Base-by-base conservation (phyloP, 2,888 invertebrate species). In the Erynnis tages region DNA sequence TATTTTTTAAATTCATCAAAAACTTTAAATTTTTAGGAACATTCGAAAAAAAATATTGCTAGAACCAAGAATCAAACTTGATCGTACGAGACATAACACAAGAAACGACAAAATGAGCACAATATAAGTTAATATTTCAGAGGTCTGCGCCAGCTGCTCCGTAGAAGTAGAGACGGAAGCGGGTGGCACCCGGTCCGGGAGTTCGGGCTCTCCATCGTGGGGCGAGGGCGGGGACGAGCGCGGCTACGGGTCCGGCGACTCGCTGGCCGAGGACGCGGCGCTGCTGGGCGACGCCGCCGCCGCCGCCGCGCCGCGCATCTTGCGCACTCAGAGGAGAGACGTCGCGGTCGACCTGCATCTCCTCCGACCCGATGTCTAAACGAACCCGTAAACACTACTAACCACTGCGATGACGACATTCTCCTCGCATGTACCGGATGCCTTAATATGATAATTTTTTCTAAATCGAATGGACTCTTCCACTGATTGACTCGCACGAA, bases 231-330 rank as follows among this genome's bases (percentile, higher is more conserved):
- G 76, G 5, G 84, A 82, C 56, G 85, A 84, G 67, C 77, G 84
- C 23, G 91, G 91, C 35, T 91, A 91, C 61, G 92, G 91, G 37
- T 90, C 90, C 48, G 90, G 82, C 1, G 90, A 90, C 71, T 90
- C 90, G 43, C 74, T 86, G 68, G 92, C 78, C 60, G 91, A 80
- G 62, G 87, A 88, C 63, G 79, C 88, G 4, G 88, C 88, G 41
- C 69, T 88, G 57, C 77, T 88, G 11, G 85, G 86, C 32, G 82
- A 74, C 50, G 65, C 69, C 58, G 74, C 58, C 55, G 40, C 55
- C 13, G 70, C 71, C 37, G 79, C 69, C 35, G 66, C 69, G 38
- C 74, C 72, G 45, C 77, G 82, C 40, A 60, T 79, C 40, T 58
- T 74, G 54, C 83, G 88, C 46, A 37, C 16, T 2, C 79, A 80